Conservation (phyloP, 2,797 vertebrate genomes). For the Merluccius polli region DNA sequence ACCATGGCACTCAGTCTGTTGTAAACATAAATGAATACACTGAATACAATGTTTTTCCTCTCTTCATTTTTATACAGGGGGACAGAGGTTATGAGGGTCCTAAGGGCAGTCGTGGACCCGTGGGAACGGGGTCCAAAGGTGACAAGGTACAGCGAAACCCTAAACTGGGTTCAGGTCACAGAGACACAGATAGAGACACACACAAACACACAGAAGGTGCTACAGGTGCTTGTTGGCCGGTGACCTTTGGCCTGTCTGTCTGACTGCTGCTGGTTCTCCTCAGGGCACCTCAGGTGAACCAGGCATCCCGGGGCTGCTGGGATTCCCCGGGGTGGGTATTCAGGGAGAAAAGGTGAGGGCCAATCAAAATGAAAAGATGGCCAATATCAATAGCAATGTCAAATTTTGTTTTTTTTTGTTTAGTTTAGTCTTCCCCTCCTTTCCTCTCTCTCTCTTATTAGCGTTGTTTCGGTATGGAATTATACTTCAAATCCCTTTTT, state of each 20-base stretch:
- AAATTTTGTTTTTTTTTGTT: background rate
- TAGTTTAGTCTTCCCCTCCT: background rate
- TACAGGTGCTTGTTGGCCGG: conserved; percentile 1
- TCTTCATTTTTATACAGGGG: conserved; percentile 64
- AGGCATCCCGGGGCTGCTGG: conserved; percentile 73
- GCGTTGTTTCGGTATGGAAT: background rate
- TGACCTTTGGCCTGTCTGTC: background rate
- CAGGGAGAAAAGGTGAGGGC: conserved; percentile 78
- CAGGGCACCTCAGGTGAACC: conserved; percentile 76
- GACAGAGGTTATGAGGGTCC: conserved; percentile 79
- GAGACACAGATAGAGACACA: background rate
- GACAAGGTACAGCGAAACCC: conserved; percentile 73
- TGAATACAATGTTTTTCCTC: background rate
- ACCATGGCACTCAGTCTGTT: background rate
- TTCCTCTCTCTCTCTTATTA: no score
- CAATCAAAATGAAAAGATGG: background rate
- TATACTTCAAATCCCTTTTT: background rate
- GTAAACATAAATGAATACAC: no score
- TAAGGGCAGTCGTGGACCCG: conserved; percentile 68
- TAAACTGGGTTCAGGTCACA: background rate
- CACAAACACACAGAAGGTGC: background rate
- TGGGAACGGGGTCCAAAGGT: conserved; percentile 76
- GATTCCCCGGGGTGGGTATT: conserved; percentile 73
- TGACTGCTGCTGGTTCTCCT: background rate
- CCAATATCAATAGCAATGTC: background rate